Base-by-base conservation (phyloP, 1,140 invertebrate genomes). In the Holcopasites calliopsidis region DNA sequence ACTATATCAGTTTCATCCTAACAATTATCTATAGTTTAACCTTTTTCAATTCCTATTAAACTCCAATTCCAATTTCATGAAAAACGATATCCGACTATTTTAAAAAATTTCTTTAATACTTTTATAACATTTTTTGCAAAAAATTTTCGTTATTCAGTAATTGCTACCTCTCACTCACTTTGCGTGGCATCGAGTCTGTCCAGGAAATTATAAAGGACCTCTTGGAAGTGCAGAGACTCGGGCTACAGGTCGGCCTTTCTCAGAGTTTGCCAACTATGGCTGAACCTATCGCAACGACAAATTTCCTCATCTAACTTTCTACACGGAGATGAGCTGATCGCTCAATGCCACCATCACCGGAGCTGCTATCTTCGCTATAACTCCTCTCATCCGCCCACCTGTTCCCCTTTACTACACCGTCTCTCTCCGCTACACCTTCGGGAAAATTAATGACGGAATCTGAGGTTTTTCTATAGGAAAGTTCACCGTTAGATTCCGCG, bases 301-400 rank as follows among this genome's bases (percentile, higher is more conserved):
- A 91, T 91, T 91, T 88, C 87, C 90, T 91, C 90, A 90, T 91
- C 90, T 90, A 91, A 91, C 90, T 91, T 91, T 91, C 83, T 86
- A 83, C 85, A 76, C 73, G 79, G 76, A 90, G 89, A 91, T 91
- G 90, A 91, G 89, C 82, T 86, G 88, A 91, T 91, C 89, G 88
- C 87, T 91, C 90, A 90, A 90, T 89, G 89, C 88, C 89, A 88
- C 58, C 83, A 76, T 73, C 82, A 77, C 76, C 70, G 50, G 60
- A 68, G 55, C 69, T 49, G 55, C 79, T 79, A 84, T 85, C 79
- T 82, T 76, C 79, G 44, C 71, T 79, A 65, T 81, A 76, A 55
- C 78, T 61, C 71, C 58, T 7, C 57, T 66, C 77, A 52, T 76
- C 60, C 42, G 21, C 52, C 61, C 16, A 57, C 54, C 66, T 58